Conservation (phyloP, 2,888 invertebrate species). For the Thyatira batis region DNA sequence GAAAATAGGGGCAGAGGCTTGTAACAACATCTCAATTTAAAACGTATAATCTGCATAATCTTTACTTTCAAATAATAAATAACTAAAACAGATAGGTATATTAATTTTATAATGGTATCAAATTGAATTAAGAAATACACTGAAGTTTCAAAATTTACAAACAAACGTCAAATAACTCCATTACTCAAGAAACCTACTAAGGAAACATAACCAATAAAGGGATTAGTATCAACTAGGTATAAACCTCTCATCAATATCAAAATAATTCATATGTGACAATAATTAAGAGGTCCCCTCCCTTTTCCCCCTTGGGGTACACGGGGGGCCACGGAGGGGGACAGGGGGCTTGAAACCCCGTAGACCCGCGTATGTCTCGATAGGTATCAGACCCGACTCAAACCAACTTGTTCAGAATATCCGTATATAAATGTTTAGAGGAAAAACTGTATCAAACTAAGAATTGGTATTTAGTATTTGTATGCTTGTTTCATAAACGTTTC, state of each 20-base stretch:
- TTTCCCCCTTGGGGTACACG: constrained; percentile 44
- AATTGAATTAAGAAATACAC: too few relatives aligned
- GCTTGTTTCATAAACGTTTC: too few relatives aligned
- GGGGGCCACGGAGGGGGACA: constrained; percentile 25
- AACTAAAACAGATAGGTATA: too few relatives aligned
- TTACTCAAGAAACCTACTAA: too few relatives aligned
- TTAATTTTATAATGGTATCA: too few relatives aligned
- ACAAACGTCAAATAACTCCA: too few relatives aligned
- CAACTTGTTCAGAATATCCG: constrained; percentile 8
- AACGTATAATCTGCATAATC: too few relatives aligned
- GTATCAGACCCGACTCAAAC: constrained; percentile 33
- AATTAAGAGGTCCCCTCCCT: constrained; percentile 66
- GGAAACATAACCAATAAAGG: not conserved
- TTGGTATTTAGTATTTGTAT: constrained; percentile 38
- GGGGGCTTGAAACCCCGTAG: constrained; percentile 33
- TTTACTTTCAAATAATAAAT: too few relatives aligned
- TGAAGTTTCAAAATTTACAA: too few relatives aligned
- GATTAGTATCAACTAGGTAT: constrained; percentile 26
- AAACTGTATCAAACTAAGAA: constrained; percentile 11
- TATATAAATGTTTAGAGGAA: constrained; percentile 16
- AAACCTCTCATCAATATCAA: constrained; percentile 66
- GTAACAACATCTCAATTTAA: too few relatives aligned
- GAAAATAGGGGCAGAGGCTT: too few relatives aligned
- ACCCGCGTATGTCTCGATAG: constrained; percentile 43
- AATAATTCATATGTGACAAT: constrained; percentile 79